Percentiles rank a stretch among this genome's conserved stretches.
Evolutionary conservation across 2,113 vertebrate genomes (phyloP).

Genomic region (Sceloporus tristichus): DNA sequence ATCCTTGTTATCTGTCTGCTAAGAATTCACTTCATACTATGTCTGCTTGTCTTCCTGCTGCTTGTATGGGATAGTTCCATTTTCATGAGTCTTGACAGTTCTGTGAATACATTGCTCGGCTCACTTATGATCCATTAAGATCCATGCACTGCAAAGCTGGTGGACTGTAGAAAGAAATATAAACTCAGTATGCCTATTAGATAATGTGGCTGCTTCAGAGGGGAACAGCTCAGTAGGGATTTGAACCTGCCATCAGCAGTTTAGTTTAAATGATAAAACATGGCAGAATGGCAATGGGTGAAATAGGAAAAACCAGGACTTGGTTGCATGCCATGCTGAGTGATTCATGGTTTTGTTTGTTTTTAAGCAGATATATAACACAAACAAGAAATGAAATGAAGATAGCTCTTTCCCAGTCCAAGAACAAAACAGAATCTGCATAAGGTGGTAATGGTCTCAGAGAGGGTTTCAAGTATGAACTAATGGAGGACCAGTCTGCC

Average conservation of each 20-base stretch:
- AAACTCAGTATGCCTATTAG: not conserved
- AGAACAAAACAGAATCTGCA: not conserved
- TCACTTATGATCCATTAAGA: not conserved
- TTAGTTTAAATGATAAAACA: not conserved
- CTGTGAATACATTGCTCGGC: not conserved
- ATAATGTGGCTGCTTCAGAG: not conserved
- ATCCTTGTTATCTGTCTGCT: not conserved
- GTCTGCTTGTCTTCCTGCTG: not conserved
- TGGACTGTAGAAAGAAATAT: not conserved
- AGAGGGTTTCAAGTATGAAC: not conserved
- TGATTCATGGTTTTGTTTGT: not conserved
- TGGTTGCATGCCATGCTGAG: not conserved
- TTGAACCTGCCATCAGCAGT: not conserved
- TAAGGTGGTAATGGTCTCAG: not conserved
- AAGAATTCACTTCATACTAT: not conserved
- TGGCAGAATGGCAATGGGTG: not conserved
- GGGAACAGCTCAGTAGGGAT: not conserved
- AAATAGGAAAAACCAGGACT: not conserved
- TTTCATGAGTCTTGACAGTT: not conserved
- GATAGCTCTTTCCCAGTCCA: not conserved
- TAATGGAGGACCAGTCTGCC: not conserved
- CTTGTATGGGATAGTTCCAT: not conserved
- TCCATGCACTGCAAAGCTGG: not conserved
- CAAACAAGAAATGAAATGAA: not conserved
- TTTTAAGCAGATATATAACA: not conserved